phyloP scores from a whole-genome alignment of 2,113 vertebrate species.

The Grammomys surdaster region DNA sequence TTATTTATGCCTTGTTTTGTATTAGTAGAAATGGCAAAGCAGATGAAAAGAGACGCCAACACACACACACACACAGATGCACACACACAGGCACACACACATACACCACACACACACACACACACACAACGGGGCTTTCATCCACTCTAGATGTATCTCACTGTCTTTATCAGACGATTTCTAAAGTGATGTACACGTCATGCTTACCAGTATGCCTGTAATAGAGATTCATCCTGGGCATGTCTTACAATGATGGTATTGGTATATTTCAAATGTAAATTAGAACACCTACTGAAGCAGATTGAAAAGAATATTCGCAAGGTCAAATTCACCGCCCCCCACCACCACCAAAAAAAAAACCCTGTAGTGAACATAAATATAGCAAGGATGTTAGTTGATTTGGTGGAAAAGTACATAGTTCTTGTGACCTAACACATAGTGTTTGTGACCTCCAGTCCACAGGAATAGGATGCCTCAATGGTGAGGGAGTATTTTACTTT shows the following conservation, averaged over 20 bases:
- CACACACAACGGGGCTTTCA: neutral
- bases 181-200: neutral
- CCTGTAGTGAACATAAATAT: conserved; percentile 38
- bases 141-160: neutral
- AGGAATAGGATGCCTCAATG: neutral
- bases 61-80: neutral
- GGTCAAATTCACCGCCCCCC: conserved; percentile 61
- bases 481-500: neutral
- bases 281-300: conserved; percentile 58
- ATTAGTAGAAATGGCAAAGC: conserved; percentile 67
- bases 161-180: neutral
- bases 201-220: neutral
- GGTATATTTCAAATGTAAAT: conserved; percentile 72
- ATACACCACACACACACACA: neutral
- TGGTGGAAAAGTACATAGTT: neutral
- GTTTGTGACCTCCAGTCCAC: neutral
- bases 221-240: neutral
- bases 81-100: neutral
- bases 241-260: conserved; percentile 45
- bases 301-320: conserved; percentile 45
- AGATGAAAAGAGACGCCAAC: conserved; percentile 43
- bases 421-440: neutral
- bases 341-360: too few species aligned
- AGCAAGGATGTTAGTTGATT: conserved; percentile 9
- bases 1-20: conserved; percentile 57